A percentile compares a stretch with the other conserved stretches of the same genome.
Evolutionary conservation across 2,888 invertebrate species (phyloP).

Genomic region (Octodonta nipae): DNA sequence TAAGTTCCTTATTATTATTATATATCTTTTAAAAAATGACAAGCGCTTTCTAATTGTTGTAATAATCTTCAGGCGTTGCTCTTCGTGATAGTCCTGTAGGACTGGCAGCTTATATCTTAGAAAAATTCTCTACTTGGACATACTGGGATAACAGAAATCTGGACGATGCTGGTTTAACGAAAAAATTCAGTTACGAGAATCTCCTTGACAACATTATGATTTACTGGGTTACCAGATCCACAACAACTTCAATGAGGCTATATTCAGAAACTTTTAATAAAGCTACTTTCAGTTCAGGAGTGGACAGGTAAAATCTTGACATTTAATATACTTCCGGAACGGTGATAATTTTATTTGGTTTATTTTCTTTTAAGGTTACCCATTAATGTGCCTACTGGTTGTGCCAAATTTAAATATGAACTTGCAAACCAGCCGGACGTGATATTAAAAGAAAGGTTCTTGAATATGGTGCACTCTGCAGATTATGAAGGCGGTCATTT

Average conservation of each 20-base stretch:
- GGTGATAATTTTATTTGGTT: no score
- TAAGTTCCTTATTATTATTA: no score
- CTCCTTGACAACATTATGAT: slow-evolving; percentile 68
- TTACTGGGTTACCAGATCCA: slow-evolving; percentile 64
- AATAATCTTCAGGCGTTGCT: slow-evolving; percentile 47
- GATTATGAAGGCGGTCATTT: no score
- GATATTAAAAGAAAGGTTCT: no score
- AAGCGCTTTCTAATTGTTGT: no score
- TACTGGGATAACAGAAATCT: slow-evolving; percentile 37
- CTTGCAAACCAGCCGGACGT: no score
- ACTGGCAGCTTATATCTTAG: slow-evolving; percentile 77
- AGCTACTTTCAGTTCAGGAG: background rate
- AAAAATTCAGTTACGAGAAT: slow-evolving; percentile 56
- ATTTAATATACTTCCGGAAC: background rate
- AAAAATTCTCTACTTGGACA: slow-evolving; percentile 75
- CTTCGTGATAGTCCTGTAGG: slow-evolving; percentile 70
- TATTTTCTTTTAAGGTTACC: no score
- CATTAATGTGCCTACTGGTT: no score
- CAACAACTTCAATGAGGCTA: slow-evolving; percentile 60
- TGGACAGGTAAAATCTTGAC: background rate
- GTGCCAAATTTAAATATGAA: no score
- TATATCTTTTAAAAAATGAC: no score
- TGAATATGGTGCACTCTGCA: no score
- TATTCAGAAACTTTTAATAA: slow-evolving; percentile 51
- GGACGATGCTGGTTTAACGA: slow-evolving; percentile 53